Evolutionary conservation across 2,797 vertebrate genomes (phyloP), one percentile per base, ranked within the genome.

Genomic region (Rhyacichthys aspro): DNA sequence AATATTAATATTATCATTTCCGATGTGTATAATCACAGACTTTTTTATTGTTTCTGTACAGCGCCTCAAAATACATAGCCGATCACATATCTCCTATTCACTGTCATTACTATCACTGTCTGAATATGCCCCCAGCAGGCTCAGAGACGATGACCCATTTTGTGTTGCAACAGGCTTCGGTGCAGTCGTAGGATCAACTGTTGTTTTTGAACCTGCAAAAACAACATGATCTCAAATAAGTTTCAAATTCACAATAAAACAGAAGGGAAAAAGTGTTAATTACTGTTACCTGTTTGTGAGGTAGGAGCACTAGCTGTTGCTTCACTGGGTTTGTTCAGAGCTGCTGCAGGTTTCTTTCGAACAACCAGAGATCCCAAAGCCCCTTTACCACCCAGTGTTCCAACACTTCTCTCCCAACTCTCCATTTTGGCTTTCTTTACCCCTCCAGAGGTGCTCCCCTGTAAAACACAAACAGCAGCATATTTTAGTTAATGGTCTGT

Each of bases 21-120:
- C 42, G 43, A 9, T 44, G 2, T 34, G 42, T 11, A 43, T 14
- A 44, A 16, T n/a, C 11, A 43, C 38, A 43, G 7, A 17, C 4
- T 34, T 43, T 3, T 7, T 1, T 42, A 1, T 17, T 18, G 9
- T 62, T 46, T 61, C 33, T 60, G 54, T 28, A 16, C 9, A 57
- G 16, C 2, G 17, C 47, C 59, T 49, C 43, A 49, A 34, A 0
- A 3, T 43, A 19, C 39, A 53, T 10, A n/a, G n/a, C n/a, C n/a
- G n/a, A 23, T 33, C 9, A 61, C 49, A 17, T 43, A 61, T 48
- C 72, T 47, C 11, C 37, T 90, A 95, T 41, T 81, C 33, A 1
- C 93, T 94, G 79, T 92, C 94, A 54, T 84, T 77, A 80, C 88
- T 88, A 54, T 95, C 95, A 0, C 96, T 98, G 91, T 96, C 96